phyloP scores from a whole-genome alignment of 2,888 invertebrate species.

The Meteorus colon region DNA sequence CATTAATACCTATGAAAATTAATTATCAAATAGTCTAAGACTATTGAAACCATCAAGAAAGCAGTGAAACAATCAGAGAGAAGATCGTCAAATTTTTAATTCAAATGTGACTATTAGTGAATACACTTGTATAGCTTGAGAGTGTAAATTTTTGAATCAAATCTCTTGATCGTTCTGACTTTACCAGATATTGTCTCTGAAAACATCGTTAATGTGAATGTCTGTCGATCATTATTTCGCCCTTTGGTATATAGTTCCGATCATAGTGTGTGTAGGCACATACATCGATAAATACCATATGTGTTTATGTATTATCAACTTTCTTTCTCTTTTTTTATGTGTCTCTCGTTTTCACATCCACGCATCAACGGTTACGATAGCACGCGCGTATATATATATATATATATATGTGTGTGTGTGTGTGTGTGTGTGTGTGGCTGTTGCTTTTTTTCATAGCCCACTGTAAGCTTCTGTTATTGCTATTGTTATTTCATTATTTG shows the following conservation, averaged over 20 bases:
- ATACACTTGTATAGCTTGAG: constrained; percentile 25
- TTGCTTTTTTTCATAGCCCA: constrained; percentile 59
- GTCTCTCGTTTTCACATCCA: constrained; percentile 34
- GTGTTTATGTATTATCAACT: not conserved
- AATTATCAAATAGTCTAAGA: too few species aligned
- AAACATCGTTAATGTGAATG: constrained; percentile 72
- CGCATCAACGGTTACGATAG: constrained; percentile 62
- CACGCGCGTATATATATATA: constrained; percentile 52
- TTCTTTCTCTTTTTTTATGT: constrained; percentile 16
- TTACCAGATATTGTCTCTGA: constrained; percentile 69
- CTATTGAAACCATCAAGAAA: too few species aligned
- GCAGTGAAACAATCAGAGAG: too few species aligned
- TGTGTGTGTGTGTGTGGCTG: too few species aligned
- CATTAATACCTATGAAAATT: too few species aligned
- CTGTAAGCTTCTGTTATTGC: constrained; percentile 60
- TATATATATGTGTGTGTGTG: too few species aligned
- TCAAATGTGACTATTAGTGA: constrained; percentile 18
- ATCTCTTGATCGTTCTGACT: constrained; percentile 57
- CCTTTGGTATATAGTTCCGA: constrained; percentile 31
- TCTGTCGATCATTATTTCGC: constrained; percentile 62
- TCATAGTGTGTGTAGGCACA: not conserved
- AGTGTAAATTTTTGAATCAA: constrained; percentile 23
- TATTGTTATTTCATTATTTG: constrained; percentile 73
- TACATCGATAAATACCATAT: not conserved
- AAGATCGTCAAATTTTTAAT: too few species aligned